Percentiles rank a stretch among this genome's conserved stretches.
Conservation (phyloP, 2,113 vertebrate species). For the Pseudonaja textilis region DNA sequence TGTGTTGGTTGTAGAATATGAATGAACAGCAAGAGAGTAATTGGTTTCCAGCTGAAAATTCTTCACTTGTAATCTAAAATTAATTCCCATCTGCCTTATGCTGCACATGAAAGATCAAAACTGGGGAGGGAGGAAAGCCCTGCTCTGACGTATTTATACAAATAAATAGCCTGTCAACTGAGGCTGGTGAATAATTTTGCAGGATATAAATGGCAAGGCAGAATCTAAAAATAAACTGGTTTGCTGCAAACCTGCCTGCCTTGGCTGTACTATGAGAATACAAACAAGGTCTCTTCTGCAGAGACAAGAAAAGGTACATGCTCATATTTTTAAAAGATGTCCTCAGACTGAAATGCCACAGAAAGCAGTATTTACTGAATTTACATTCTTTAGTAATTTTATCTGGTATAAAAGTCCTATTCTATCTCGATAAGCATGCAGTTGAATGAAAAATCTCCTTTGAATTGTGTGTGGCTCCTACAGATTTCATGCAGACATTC, state of each 20-base stretch:
- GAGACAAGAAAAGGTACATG: slow-evolving; percentile 37
- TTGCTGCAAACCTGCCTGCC: slow-evolving; percentile 85
- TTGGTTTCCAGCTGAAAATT: slow-evolving; percentile 58
- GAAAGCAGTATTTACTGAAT: slow-evolving; percentile 6
- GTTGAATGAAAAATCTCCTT: background rate
- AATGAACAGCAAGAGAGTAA: slow-evolving; percentile 54
- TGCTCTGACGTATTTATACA: slow-evolving; percentile 69
- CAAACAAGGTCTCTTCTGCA: slow-evolving; percentile 73
- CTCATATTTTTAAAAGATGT: slow-evolving; percentile 24
- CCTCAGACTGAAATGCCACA: slow-evolving; percentile 19
- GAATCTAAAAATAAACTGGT: slow-evolving; percentile 76
- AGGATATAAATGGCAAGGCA: slow-evolving; percentile 91
- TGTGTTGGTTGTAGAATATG: slow-evolving; percentile 48
- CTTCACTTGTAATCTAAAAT: slow-evolving; percentile 53
- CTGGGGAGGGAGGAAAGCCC: slow-evolving; percentile 42
- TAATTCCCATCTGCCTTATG: slow-evolving; percentile 20
- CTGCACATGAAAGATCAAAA: slow-evolving; percentile 49
- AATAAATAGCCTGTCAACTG: slow-evolving; percentile 72
- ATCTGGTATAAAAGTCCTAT: background rate
- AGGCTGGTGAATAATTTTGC: slow-evolving; percentile 83
- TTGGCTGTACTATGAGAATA: slow-evolving; percentile 86
- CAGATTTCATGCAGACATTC: background rate
- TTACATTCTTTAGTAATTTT: background rate
- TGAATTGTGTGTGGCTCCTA: background rate
- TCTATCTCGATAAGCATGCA: slow-evolving; percentile 12